A percentile compares a stretch with the other conserved stretches of the same genome.
phyloP scores from a whole-genome alignment of 2,113 vertebrate genomes.

The Neogobius melanostomus region DNA sequence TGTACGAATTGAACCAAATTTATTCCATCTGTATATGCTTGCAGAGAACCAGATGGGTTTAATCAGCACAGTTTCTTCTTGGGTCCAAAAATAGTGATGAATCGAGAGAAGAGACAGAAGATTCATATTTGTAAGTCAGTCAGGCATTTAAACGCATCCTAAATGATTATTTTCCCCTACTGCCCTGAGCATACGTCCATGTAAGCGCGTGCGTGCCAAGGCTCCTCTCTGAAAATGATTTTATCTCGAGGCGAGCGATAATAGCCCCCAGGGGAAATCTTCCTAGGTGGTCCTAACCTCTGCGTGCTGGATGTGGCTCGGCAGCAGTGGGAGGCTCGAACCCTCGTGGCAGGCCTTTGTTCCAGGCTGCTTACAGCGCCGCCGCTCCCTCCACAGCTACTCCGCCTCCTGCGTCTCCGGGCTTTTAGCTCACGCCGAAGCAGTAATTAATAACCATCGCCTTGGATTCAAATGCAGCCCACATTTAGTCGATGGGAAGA shows the following conservation, averaged over 20 bases:
- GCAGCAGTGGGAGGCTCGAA: conserved; percentile 59
- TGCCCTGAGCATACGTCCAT: conserved; percentile 32
- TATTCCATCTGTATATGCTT: conserved; percentile 12
- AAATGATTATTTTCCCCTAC: conserved; percentile 21
- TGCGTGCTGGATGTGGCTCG: conserved; percentile 51
- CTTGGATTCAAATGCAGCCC: conserved; percentile 58
- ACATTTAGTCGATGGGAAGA: conserved; percentile 59
- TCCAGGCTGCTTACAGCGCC: conserved; percentile 54
- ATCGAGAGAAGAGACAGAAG: conserved; percentile 18
- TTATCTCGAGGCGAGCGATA: conserved; percentile 62
- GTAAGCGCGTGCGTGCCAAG: conserved; percentile 50
- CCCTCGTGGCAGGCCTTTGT: conserved; percentile 66
- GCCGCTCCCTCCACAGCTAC: conserved; percentile 37
- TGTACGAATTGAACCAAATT: background rate
- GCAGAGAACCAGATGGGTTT: conserved; percentile 1
- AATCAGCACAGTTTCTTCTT: conserved; percentile 15
- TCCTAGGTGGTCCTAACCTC: conserved; percentile 72
- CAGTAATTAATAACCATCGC: conserved; percentile 72
- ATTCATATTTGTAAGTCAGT: conserved; percentile 12
- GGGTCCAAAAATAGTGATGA: conserved; percentile 30
- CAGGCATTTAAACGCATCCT: conserved; percentile 27
- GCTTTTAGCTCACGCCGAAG: conserved; percentile 60
- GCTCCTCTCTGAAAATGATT: conserved; percentile 68
- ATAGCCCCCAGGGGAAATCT: conserved; percentile 72
- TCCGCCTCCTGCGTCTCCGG: conserved; percentile 39